Evolutionary conservation across 2,888 invertebrate genomes (phyloP).

Genomic region (Limnephilus marmoratus): DNA sequence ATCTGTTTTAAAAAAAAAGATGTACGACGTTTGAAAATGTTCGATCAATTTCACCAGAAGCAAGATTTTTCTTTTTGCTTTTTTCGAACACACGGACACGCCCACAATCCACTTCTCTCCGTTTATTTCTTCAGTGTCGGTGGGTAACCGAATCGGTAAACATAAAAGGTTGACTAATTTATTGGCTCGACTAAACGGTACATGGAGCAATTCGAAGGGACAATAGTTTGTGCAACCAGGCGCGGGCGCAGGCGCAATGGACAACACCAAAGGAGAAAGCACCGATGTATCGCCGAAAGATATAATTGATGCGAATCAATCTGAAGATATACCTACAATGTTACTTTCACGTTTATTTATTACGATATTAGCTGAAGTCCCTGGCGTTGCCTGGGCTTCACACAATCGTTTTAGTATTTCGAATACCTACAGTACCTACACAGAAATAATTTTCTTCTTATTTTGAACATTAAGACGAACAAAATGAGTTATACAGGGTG

Average conservation of each 20-base stretch:
- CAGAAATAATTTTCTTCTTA: too few species aligned
- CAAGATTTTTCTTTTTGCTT: too few species aligned
- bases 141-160: background rate
- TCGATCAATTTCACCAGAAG: too few species aligned
- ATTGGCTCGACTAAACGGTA: background rate
- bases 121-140: background rate
- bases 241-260: background rate
- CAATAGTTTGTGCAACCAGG: background rate
- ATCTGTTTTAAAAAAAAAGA: too few species aligned
- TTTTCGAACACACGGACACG: background rate
- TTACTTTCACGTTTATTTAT: background rate
- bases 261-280: background rate
- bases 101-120: background rate
- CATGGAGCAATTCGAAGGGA: background rate
- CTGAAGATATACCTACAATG: background rate
- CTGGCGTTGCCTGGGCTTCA: too few species aligned
- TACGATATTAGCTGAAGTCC: background rate
- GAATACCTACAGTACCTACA: too few species aligned
- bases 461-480: too few species aligned
- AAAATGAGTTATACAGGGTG: too few species aligned
- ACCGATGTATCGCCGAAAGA: background rate
- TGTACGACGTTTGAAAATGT: too few species aligned
- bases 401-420: too few species aligned
- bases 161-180: slow-evolving; percentile 28
- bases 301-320: background rate